Evolutionary conservation across 2,113 vertebrate species (phyloP).

Genomic region (Mormyrus iriodes): DNA sequence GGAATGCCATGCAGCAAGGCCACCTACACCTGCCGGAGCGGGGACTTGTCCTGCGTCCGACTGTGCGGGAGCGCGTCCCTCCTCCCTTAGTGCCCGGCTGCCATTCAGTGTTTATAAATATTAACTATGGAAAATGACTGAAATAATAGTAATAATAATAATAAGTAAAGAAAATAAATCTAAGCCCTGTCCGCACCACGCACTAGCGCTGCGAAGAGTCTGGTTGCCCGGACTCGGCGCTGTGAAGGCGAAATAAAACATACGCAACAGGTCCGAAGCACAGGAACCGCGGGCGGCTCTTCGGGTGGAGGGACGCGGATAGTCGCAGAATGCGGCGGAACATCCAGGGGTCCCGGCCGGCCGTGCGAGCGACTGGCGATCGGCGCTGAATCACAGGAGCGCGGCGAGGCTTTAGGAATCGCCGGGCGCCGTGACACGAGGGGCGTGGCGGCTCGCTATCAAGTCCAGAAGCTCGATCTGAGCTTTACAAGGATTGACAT

Average conservation of each 20-base stretch:
- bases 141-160: background rate
- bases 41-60: background rate
- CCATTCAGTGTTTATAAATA: background rate
- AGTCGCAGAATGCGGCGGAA: background rate
- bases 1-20: background rate
- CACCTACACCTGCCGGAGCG: conserved; percentile 14
- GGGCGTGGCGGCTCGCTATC: background rate
- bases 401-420: background rate
- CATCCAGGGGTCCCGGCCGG: background rate
- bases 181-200: background rate
- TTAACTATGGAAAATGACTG: background rate
- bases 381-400: background rate
- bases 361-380: background rate
- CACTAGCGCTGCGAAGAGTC: background rate
- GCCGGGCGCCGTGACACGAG: background rate
- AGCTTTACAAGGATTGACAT: background rate
- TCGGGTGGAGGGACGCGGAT: background rate
- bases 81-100: background rate
- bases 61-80: no score
- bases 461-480: background rate
- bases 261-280: conserved; percentile 59
- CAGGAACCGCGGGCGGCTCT: background rate
- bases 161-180: background rate
- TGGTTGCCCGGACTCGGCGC: background rate
- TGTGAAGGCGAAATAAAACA: conserved; percentile 47